Evolutionary conservation across 2,888 invertebrate species (phyloP).

Genomic region (Caenorhabditis plicata): DNA sequence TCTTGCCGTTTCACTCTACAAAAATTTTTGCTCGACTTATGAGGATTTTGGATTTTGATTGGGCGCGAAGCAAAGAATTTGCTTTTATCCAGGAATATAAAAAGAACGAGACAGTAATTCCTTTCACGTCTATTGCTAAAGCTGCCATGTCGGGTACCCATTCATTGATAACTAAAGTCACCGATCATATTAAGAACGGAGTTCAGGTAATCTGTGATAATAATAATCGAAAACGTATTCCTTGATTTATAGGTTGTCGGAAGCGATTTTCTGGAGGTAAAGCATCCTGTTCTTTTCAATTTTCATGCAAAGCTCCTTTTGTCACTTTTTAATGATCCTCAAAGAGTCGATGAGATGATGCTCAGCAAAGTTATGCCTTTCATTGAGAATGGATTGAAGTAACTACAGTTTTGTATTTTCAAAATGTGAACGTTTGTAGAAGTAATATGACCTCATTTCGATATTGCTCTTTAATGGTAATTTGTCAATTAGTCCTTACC

Average conservation of each 20-base stretch:
- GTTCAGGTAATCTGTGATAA: slow-evolving; percentile 13
- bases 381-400: slow-evolving; percentile 56
- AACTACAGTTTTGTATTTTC: background rate
- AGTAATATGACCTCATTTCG: slow-evolving; percentile 40
- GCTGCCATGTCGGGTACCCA: slow-evolving; percentile 35
- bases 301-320: slow-evolving; percentile 80
- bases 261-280: slow-evolving; percentile 33
- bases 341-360: slow-evolving; percentile 72
- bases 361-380: slow-evolving; percentile 67
- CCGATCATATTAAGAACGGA: slow-evolving; percentile 36
- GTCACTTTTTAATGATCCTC: slow-evolving; percentile 74
- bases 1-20: slow-evolving; percentile 89
- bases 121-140: slow-evolving; percentile 45
- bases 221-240: slow-evolving; percentile 7
- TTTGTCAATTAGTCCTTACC: slow-evolving; percentile 48
- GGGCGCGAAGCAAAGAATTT: slow-evolving; percentile 66
- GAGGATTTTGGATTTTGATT: slow-evolving; percentile 75
- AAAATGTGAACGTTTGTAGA: slow-evolving; percentile 10
- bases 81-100: slow-evolving; percentile 62
- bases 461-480: slow-evolving; percentile 42
- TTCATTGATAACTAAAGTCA: slow-evolving; percentile 36
- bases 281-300: slow-evolving; percentile 76
- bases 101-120: slow-evolving; percentile 46
- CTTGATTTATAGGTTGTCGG: slow-evolving; percentile 26
- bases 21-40: slow-evolving; percentile 81